These are phyloP conservation scores for Amazona vittata DNA, from an alignment of 2,113 vertebrate genomes.

Conservation along the genomic window DNA sequence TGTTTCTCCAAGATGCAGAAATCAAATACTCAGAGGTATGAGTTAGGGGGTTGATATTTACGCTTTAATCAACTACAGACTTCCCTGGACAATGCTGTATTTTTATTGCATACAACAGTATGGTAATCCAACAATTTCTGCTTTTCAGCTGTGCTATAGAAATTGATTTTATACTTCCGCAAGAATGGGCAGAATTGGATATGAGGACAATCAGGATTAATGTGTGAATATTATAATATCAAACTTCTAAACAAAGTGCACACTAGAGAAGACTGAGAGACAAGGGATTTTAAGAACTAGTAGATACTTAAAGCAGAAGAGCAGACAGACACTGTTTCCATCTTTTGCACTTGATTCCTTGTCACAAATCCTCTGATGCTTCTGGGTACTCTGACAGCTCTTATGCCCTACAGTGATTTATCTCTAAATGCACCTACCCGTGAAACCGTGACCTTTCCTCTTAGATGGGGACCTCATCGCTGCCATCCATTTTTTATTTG, in stretches of 20 bases:
- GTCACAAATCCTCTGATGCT: background rate
- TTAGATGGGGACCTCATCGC: background rate
- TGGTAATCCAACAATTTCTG: conserved; percentile 29
- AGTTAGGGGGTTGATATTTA: background rate
- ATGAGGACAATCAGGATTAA: conserved; percentile 28
- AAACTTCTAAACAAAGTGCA: conserved; percentile 53
- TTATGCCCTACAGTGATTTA: background rate
- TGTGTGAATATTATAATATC: conserved; percentile 14
- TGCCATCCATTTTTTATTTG: background rate
- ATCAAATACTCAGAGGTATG: background rate
- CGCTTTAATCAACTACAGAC: background rate
- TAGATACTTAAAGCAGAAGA: background rate
- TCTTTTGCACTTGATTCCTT: background rate
- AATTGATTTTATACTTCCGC: conserved; percentile 22
- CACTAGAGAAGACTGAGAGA: conserved; percentile 50
- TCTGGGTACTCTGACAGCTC: background rate
- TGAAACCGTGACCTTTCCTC: background rate
- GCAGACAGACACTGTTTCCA: background rate
- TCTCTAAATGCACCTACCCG: background rate
- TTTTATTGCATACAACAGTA: background rate
- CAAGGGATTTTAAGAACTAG: background rate
- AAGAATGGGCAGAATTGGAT: background rate
- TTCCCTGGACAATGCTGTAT: background rate
- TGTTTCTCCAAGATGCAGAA: conserved; percentile 5
- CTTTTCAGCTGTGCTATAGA: background rate